phyloP scores from a whole-genome alignment of 1,140 invertebrate genomes.

The Euglossa dilemma region DNA sequence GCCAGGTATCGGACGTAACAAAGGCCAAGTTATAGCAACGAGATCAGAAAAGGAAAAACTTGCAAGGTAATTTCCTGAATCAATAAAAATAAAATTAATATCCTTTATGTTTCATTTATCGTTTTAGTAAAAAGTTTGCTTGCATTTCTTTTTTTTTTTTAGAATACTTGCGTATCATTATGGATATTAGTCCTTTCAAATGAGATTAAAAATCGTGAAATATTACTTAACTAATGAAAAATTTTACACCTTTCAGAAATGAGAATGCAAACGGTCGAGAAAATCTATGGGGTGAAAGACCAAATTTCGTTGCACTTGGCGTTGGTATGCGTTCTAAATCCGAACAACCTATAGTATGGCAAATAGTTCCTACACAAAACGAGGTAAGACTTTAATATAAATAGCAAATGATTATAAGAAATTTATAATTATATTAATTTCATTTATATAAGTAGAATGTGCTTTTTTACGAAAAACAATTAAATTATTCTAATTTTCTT shows the following conservation, averaged over 20 bases:
- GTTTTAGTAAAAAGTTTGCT: background rate
- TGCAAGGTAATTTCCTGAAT: constrained; percentile 58
- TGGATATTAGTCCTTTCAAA: background rate
- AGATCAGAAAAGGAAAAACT: constrained; percentile 64
- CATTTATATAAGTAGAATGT: background rate
- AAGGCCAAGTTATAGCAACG: constrained; percentile 72
- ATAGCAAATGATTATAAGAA: background rate
- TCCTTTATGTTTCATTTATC: background rate
- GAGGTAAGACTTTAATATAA: constrained; percentile 55
- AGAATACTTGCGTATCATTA: background rate
- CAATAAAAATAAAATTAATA: background rate
- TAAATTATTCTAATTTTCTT: background rate
- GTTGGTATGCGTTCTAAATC: constrained; percentile 59
- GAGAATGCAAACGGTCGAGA: constrained; percentile 43
- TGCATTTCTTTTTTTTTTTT: background rate
- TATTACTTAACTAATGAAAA: no score
- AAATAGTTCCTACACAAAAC: constrained; percentile 60
- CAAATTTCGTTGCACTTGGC: constrained; percentile 69
- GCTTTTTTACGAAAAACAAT: no score
- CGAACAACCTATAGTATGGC: constrained; percentile 69
- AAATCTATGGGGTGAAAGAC: constrained; percentile 53
- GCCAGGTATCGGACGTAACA: constrained; percentile 79
- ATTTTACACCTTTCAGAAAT: constrained; percentile 31
- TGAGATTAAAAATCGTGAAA: background rate
- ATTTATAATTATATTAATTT: background rate